Percentiles rank a stretch among this genome's conserved stretches.
Evolutionary conservation across 2,888 invertebrate species (phyloP).

Genomic region (Amblyteles armatorius): DNA sequence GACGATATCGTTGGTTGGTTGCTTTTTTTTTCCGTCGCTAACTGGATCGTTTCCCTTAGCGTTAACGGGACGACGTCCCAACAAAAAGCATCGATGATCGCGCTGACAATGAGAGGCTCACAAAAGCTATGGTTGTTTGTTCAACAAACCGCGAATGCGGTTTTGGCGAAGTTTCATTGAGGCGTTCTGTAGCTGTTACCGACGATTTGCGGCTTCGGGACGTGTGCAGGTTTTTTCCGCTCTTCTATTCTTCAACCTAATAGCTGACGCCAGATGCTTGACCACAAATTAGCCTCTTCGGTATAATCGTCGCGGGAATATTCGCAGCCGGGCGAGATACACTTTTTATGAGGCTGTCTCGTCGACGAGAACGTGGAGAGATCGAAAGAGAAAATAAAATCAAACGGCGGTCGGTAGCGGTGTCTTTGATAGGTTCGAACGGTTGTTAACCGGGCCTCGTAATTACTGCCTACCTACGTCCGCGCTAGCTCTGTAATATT

Average conservation of each 20-base stretch:
- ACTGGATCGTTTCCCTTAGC: neutral
- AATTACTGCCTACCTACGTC: constrained; percentile 48
- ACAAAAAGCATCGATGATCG: constrained; percentile 64
- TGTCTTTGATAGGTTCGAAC: constrained; percentile 60
- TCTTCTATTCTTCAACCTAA: constrained; percentile 32
- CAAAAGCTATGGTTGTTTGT: constrained; percentile 65
- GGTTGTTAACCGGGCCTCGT: constrained; percentile 58
- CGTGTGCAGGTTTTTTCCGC: constrained; percentile 3
- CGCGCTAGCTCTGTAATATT: constrained; percentile 32
- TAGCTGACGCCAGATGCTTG: constrained; percentile 51
- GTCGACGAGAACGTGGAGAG: constrained; percentile 21
- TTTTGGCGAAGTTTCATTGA: constrained; percentile 66
- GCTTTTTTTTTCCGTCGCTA: neutral
- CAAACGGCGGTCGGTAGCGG: constrained; percentile 57
- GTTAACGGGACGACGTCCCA: neutral
- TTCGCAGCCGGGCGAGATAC: neutral
- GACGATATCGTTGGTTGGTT: constrained; percentile 1
- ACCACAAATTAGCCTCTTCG: constrained; percentile 31
- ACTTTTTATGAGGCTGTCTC: constrained; percentile 19
- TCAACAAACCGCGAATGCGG: constrained; percentile 73
- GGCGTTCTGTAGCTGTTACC: constrained; percentile 59
- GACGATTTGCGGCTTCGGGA: constrained; percentile 54
- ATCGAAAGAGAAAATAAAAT: constrained; percentile 19
- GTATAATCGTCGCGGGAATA: neutral
- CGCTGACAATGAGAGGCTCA: constrained; percentile 53